Percentiles rank a stretch among this genome's conserved stretches.
phyloP scores from a whole-genome alignment of 92 coral and sea anemone species.

The Zoanthus gigantus region DNA sequence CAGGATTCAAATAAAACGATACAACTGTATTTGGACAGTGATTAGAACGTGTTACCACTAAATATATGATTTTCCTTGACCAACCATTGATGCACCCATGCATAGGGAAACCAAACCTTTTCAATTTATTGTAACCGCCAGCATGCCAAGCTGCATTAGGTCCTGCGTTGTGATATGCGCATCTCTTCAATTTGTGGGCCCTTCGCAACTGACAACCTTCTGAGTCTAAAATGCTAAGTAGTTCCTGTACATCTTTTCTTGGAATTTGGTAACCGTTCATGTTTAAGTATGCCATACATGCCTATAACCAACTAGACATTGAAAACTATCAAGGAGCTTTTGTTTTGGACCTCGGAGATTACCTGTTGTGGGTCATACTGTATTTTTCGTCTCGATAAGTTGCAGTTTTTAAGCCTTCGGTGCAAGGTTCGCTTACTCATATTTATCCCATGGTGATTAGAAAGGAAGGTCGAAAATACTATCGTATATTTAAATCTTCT shows the following conservation, averaged over 20 bases:
- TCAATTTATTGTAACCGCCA: slow-evolving; percentile 34
- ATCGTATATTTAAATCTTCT: slow-evolving; percentile 47
- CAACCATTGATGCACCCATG: slow-evolving; percentile 49
- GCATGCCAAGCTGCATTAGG: slow-evolving; percentile 54
- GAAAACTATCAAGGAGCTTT: slow-evolving; percentile 26
- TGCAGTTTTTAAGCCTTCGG: slow-evolving; percentile 34
- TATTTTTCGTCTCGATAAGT: slow-evolving; percentile 38
- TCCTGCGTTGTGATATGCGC: slow-evolving; percentile 48
- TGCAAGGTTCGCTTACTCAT: slow-evolving; percentile 47
- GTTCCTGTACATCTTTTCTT: slow-evolving; percentile 38
- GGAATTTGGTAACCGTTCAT: slow-evolving; percentile 25
- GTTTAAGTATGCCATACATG: slow-evolving; percentile 30
- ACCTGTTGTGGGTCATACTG: slow-evolving; percentile 27
- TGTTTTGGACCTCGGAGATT: background rate
- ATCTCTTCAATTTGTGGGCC: slow-evolving; percentile 47
- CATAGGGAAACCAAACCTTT: slow-evolving; percentile 36
- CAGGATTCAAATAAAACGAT: slow-evolving; percentile 18
- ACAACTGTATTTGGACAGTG: slow-evolving; percentile 40
- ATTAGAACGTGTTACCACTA: slow-evolving; percentile 55
- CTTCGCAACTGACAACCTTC: slow-evolving; percentile 41
- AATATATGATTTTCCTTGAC: slow-evolving; percentile 50
- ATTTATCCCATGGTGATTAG: slow-evolving; percentile 34
- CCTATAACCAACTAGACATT: slow-evolving; percentile 30
- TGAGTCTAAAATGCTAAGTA: slow-evolving; percentile 44
- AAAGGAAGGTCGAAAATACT: slow-evolving; percentile 44